Evolutionary conservation across 92 coral and sea anemone genomes (phyloP), one percentile per base, ranked within the genome.

Genomic region (Porites divaricata): DNA sequence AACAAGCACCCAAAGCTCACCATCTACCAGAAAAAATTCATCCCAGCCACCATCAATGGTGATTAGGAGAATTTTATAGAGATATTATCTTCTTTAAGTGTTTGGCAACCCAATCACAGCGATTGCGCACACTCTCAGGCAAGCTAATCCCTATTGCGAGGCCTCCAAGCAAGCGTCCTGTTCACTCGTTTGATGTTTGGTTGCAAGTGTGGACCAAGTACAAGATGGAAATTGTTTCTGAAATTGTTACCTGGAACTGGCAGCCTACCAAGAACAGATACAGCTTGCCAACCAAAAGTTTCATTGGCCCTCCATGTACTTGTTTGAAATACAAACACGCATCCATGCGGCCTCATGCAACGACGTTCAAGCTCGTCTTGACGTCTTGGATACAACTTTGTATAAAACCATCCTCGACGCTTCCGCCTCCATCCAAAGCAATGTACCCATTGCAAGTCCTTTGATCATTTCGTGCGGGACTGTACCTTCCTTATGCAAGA

Each of bases 371-470:
- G 23, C 48, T 5, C 70, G 71, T 7, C 53, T 81, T 0, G 69
- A 20, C 19, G 21, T 57, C 11, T 69, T 81, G 8, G 19, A 81
- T 10, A 71, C 78, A 1, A 83, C 81, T 0, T 12, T 74, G 22
- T 84, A 84, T 57, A 53, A 77, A 2, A 85, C 89, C 19, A 76
- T 85, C 2, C 51, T 77, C 20, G 83, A 85, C 62, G 78, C 89
- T 17, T 52, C 83, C 22, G 83, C 78, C 3, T 1, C n/a, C n/a
- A 52, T 16, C 59, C 78, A 6, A 56, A 45, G 19, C 79, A 82
- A 56, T 82, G 86, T 28, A 7, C 79, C 0, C 70, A 70, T 6
- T 72, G 86, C 16, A 82, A 70, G 52, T 25, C 57, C 20, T 82
- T 23, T 13, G 52, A 21, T 17, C 86, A 82, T 21, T 1, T 82